Base-by-base conservation (phyloP, 2,888 invertebrate species). In the Rhingia rostrata region DNA sequence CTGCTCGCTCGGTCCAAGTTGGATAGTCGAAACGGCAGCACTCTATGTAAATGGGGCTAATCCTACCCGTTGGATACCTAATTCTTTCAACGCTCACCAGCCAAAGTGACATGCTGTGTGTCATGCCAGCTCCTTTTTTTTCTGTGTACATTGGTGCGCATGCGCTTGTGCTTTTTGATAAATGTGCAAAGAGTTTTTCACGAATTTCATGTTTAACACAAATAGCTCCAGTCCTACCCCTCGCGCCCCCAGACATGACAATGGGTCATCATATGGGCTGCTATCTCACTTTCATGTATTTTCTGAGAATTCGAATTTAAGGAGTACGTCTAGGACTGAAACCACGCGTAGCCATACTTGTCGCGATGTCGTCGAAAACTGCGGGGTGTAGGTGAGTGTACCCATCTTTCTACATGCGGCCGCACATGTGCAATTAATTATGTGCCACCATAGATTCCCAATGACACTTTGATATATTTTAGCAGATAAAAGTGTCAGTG, bases 381-480 rank as follows among this genome's bases (percentile, higher is more conserved):
- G 9, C 3, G 14, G 64, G 56, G 7, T 49, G n/a, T 39, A 45
- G 6, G n/a, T 9, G 30, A 9, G 9, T 14, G 12, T 45, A 45
- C 45, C 45, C 45, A 45, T 45, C 12, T 45, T 9, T 32, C 7
- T 6, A 60, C 22, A 51, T 53, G 60, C 47, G 10, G 41, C 47
- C 12, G 43, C 74, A 54, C 39, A 70, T 80, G 70, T 51, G 66
- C 64, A 84, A 84, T 84, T 84, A 84, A 84, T 84, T 84, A 80
- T 70, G 60, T 75, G 79, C 80, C 74, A 70, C 58, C 41, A 67
- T 54, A 64, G 72, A 67, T 73, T 73, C 69, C 33, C 51, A 35
- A 14, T 58, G 78, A 83, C 82, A 82, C 72, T 61, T 82, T 84
- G 79, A 79, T 79, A 84, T 79, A 84, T 84, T 70, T 51, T 37